A percentile compares a stretch with the other conserved stretches of the same genome.
These are phyloP conservation scores for Neomonachus schauinslandi DNA, from an alignment of 2,113 vertebrate species.

Conservation along the genomic window DNA sequence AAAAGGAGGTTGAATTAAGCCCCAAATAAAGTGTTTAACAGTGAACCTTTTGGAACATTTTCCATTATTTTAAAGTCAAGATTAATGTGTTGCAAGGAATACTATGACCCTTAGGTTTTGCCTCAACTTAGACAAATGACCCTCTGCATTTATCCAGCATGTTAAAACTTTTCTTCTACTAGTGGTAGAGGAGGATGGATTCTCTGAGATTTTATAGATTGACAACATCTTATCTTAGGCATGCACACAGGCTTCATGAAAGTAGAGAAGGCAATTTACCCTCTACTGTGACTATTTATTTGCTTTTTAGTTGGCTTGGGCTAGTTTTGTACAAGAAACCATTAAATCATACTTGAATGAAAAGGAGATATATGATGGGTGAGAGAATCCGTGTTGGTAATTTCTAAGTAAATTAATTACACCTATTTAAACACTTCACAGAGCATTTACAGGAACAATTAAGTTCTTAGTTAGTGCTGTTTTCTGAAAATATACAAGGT, in stretches of 20 bases:
- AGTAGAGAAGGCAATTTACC: slow-evolving; percentile 76
- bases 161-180: not conserved
- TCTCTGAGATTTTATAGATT: slow-evolving; percentile 72
- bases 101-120: not conserved
- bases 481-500: slow-evolving; percentile 32
- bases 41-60: slow-evolving; percentile 12
- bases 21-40: not conserved
- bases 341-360: slow-evolving; percentile 80
- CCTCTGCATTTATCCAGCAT: not conserved
- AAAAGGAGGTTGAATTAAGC: not conserved
- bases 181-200: slow-evolving; percentile 32
- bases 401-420: slow-evolving; percentile 83
- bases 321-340: slow-evolving; percentile 73
- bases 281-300: slow-evolving; percentile 81
- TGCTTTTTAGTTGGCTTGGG: slow-evolving; percentile 83
- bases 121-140: slow-evolving; percentile 41
- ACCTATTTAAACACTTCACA: slow-evolving; percentile 62
- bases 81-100: slow-evolving; percentile 49
- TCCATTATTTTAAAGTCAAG: slow-evolving; percentile 58
- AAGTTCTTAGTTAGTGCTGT: slow-evolving; percentile 56
- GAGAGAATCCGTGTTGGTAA: slow-evolving; percentile 73
- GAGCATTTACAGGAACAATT: slow-evolving; percentile 65
- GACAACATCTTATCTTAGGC: slow-evolving; percentile 74
- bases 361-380: slow-evolving; percentile 51
- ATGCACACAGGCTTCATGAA: slow-evolving; percentile 66